A percentile compares a stretch with the other conserved stretches of the same genome.
Evolutionary conservation across 1,140 invertebrate species (phyloP).

Genomic region (Caenorhabditis briggsae): DNA sequence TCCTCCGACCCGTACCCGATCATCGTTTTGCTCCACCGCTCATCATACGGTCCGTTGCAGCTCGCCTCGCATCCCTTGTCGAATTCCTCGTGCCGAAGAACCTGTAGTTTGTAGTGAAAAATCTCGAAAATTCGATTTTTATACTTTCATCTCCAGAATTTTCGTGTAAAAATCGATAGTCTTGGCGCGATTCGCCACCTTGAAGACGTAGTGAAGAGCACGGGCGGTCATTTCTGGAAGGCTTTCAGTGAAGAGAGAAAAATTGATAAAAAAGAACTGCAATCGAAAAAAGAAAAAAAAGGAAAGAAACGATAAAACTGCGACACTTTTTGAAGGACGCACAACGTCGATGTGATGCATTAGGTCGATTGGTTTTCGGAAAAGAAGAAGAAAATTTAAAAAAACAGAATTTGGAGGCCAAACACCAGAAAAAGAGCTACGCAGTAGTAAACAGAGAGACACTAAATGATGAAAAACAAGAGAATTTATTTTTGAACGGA

Average conservation of each 20-base stretch:
- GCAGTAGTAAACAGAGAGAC: neutral
- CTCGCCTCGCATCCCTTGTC: conserved; percentile 92
- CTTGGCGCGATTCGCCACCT: conserved; percentile 87
- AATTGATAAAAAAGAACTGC: conserved; percentile 8
- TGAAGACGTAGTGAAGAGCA: conserved; percentile 94
- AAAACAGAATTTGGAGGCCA: neutral
- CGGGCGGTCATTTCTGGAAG: conserved; percentile 78
- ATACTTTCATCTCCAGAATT: conserved; percentile 91
- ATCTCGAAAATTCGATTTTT: neutral
- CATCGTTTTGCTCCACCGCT: conserved; percentile 99
- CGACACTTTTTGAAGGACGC: neutral
- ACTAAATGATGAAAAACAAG: too few species aligned
- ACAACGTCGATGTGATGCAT: neutral
- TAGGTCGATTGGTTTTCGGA: neutral
- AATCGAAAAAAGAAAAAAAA: neutral
- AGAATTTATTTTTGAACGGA: neutral
- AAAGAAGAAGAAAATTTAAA: neutral
- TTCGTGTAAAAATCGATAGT: conserved; percentile 90
- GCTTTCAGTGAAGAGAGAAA: neutral
- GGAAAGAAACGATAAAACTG: neutral
- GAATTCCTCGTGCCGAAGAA: conserved; percentile 92
- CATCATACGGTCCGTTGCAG: conserved; percentile 97
- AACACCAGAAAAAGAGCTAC: neutral
- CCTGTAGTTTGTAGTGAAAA: neutral
- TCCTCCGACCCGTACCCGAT: conserved; percentile 96